phyloP scores from a whole-genome alignment of 2,797 vertebrate species.

The Ctenopoma kingsleyae region DNA sequence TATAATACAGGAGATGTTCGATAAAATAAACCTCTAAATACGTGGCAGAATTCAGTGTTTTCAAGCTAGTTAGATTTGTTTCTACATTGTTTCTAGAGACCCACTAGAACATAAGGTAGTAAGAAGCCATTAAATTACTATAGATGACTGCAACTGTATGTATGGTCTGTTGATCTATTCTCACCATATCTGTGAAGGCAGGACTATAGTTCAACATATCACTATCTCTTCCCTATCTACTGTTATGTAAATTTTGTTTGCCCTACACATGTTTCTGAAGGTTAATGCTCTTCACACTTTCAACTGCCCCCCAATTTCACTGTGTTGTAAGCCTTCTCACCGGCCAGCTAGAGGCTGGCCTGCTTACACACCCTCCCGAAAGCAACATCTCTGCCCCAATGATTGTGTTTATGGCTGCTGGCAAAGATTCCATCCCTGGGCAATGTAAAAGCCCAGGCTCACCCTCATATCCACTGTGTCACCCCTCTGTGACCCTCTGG shows the following conservation, averaged over 20 bases:
- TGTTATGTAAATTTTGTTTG: conserved; percentile 68
- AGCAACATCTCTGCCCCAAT: conserved; percentile 59
- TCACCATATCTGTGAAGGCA: conserved; percentile 40
- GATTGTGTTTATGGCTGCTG: conserved; percentile 72
- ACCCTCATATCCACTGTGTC: conserved; percentile 75
- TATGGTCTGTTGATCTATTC: conserved; percentile 45
- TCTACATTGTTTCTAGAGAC: conserved; percentile 35
- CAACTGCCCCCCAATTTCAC: conserved; percentile 76
- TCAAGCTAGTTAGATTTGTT: conserved; percentile 39
- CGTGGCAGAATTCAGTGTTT: conserved; percentile 23
- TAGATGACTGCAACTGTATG: conserved; percentile 41
- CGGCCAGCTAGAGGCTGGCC: conserved; percentile 64
- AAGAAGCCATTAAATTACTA: conserved; percentile 31
- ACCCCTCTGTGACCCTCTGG: conserved; percentile 77
- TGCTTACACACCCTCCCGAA: conserved; percentile 61
- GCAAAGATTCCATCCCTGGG: conserved; percentile 74
- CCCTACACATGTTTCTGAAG: conserved; percentile 74
- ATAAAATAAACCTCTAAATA: conserved; percentile 12
- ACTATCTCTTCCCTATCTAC: conserved; percentile 43
- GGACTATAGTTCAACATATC: conserved; percentile 11
- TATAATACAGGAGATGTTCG: conserved; percentile 7
- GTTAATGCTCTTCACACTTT: conserved; percentile 81
- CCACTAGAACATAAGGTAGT: conserved; percentile 48
- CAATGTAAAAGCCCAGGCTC: conserved; percentile 79
- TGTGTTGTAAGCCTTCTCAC: conserved; percentile 68